Evolutionary conservation across 2,113 vertebrate species (phyloP), one percentile per base, ranked within the genome.

Genomic region (Bos javanicus): DNA sequence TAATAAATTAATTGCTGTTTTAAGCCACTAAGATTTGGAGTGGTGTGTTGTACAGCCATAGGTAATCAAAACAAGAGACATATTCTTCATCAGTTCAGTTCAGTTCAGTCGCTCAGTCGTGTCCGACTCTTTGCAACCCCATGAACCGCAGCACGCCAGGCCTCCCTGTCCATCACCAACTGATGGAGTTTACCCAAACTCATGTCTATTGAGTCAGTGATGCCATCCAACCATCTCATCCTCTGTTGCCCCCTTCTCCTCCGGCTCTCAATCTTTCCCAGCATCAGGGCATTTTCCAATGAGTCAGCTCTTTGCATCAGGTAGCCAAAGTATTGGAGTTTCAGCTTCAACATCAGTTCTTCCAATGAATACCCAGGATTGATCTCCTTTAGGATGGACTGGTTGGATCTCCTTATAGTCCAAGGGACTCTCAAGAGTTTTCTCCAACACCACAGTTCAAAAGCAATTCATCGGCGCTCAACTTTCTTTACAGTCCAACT

Each of bases 1-100:
- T 36, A 87, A 87, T 60, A 46, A 97, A 94, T 85, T 62, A 62
- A 43, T 97, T 71, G 54, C 82, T 36, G 30, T 21, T 96, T 71
- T 59, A 87, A 87, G 39, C 7, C n/a, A 88, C 23, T 88, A 82
- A 71, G 33, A 50, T 94, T 90, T 84, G 85, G 21, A n/a, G 39
- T 83, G 33, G 36, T 60, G 52, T 86, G 1, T 46, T 76, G 4
- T 82, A 0, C 0, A 88, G 15, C 10, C 54, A 46, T 30, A 74
- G 39, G 21, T 43, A 84, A 74, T 4, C 5, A 48, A 80, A 92
- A 80, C 17, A 48, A 78, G 43, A 87, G 25, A 48, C 28, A 50
- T 4, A 67, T 21, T 14, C 36, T 91, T 95, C 76, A 52, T 23
- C 64, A 67, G 33, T 67, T 67, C 64, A 36, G 16, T 19, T 64